Evolutionary conservation across 2,113 vertebrate genomes (phyloP).

Genomic region (Sphaerodactylus townsendi): DNA sequence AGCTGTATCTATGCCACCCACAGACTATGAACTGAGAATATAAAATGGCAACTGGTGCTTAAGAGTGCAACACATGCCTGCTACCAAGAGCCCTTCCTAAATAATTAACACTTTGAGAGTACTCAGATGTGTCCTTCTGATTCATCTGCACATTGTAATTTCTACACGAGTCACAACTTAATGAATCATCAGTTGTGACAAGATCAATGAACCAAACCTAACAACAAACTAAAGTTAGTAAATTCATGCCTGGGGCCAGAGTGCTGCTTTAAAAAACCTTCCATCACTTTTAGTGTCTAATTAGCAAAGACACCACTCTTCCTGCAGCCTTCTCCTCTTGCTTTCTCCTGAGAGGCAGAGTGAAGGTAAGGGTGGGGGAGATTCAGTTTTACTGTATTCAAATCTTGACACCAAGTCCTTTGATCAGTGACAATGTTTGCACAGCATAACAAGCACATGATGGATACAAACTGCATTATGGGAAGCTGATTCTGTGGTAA

Average conservation of each 20-base stretch:
- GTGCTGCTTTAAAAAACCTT: conserved; percentile 54
- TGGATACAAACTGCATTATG: conserved; percentile 8
- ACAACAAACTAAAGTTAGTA: conserved; percentile 68
- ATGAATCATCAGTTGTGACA: conserved; percentile 72
- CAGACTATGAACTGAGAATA: conserved; percentile 47
- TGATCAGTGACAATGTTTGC: conserved; percentile 31
- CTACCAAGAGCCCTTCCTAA: conserved; percentile 53
- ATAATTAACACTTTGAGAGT: conserved; percentile 66
- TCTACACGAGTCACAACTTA: conserved; percentile 72
- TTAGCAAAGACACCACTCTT: conserved; percentile 49
- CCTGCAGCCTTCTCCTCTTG: conserved; percentile 1
- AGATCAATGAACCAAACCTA: conserved; percentile 70
- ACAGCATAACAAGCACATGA: conserved; percentile 20
- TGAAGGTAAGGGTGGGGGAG: conserved; percentile 23
- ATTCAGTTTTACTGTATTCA: conserved; percentile 24
- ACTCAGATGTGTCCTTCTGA: conserved; percentile 66
- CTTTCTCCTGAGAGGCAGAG: background rate
- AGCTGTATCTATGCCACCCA: conserved; percentile 41
- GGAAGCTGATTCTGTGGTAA: conserved; percentile 22
- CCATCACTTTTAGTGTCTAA: conserved; percentile 55
- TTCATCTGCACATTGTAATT: conserved; percentile 69
- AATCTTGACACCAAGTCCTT: conserved; percentile 3
- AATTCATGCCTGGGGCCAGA: conserved; percentile 67
- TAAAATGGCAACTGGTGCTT: conserved; percentile 60
- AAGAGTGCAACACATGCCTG: conserved; percentile 57